Base-by-base conservation (phyloP, 2,797 vertebrate species). In the Lagocephalus sceleratus region DNA sequence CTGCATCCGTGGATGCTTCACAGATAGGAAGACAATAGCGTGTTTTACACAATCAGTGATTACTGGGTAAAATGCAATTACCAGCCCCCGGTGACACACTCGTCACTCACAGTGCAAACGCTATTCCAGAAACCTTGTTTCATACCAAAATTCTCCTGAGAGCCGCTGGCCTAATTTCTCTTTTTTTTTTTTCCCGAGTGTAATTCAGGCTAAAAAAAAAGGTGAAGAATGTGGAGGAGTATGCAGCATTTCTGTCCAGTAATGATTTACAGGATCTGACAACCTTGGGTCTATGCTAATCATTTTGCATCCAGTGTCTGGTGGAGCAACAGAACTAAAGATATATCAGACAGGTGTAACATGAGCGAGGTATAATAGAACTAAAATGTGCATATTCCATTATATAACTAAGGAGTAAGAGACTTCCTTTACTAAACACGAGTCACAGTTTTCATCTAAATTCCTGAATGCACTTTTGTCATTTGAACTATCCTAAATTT, bases 131-230 rank as follows among this genome's bases (percentile, higher is more conserved):
- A 83, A 86, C 82, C 76, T 78, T 80, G 68, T 77, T 82, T 87
- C 74, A 78, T 80, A 75, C 57, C 50, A 54, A 66, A 71, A 68
- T 39, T 69, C 77, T 75, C 80, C 66, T 41, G 75, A 78, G 85
- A 83, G 61, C 57, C 2, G 44, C 40, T 86, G 85, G 47, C 85
- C 85, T 83, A 81, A 84, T 87, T 87, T 84, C 17, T 55, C 40
- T 63, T 35, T 57, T 71, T 83, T 82, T 39, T 63, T 35, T 57
- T 71, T 83, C 82, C 76, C 79, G 82, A 76, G 64, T 76, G 83
- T 82, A 82, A 89, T 76, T 74, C 61, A 54, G 75, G 69, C 76
- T 84, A 77, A 87, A 79, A 81, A n/a, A 58, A 81, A 81, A 86
- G 76, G 84, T 88, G 83, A 87, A 71, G 38, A 73, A 71, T 66